Percentiles rank a stretch among this genome's conserved stretches.
Evolutionary conservation across 2,113 vertebrate species (phyloP).

Genomic region (Empidonax traillii): DNA sequence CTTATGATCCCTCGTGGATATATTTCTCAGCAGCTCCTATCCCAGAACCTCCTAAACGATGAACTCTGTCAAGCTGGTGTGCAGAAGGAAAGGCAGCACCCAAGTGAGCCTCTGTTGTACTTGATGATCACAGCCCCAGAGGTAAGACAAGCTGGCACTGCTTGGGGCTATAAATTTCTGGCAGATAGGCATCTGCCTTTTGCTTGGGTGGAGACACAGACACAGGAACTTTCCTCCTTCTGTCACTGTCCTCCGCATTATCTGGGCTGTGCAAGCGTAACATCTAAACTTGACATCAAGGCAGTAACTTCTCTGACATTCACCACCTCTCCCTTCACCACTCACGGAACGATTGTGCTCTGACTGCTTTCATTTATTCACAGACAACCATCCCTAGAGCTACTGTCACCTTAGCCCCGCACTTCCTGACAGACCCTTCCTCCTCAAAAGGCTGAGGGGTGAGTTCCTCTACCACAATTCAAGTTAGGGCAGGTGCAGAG

Average conservation of each 20-base stretch:
- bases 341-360: not conserved
- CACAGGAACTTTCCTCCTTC: not conserved
- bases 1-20: not conserved
- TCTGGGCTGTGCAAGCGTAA: not conserved
- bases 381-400: not conserved
- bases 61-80: not conserved
- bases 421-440: not conserved
- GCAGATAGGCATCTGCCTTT: not conserved
- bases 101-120: not conserved
- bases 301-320: not conserved
- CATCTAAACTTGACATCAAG: not conserved
- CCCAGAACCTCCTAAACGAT: not conserved
- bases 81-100: not conserved
- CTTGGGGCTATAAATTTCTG: not conserved
- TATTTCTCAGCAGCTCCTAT: not conserved
- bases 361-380: not conserved
- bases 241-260: not conserved
- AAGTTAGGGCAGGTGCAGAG: not conserved
- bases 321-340: not conserved
- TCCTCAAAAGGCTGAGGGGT: not conserved
- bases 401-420: not conserved
- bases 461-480: not conserved
- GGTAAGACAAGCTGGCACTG: not conserved
- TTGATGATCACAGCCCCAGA: not conserved
- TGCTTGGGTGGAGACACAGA: not conserved